phyloP scores from a whole-genome alignment of 1,140 invertebrate genomes.

The Drosophila prosaltans region DNA sequence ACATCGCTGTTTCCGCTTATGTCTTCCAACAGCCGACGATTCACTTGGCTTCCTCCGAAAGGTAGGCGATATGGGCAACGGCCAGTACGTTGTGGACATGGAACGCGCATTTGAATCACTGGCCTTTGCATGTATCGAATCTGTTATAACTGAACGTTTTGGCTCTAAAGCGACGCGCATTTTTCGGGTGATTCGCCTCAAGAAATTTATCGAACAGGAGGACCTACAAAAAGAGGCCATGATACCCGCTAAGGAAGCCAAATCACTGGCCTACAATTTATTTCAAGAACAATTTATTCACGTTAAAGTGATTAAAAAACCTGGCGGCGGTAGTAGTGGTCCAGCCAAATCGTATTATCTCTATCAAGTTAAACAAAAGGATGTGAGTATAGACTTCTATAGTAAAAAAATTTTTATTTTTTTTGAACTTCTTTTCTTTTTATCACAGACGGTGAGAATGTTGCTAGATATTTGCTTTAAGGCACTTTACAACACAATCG shows the following conservation, averaged over 20 bases:
- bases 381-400: conserved; percentile 43
- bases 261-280: conserved; percentile 91
- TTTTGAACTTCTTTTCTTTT: background rate
- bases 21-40: conserved; percentile 87
- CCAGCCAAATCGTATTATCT: conserved; percentile 88
- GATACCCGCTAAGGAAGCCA: conserved; percentile 94
- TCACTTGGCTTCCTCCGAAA: conserved; percentile 88
- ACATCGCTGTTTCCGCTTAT: conserved; percentile 29
- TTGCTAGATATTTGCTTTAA: conserved; percentile 90
- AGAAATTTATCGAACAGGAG: conserved; percentile 93
- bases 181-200: conserved; percentile 91
- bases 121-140: conserved; percentile 88
- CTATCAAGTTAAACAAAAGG: conserved; percentile 87
- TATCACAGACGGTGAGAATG: conserved; percentile 87
- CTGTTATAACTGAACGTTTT: conserved; percentile 91
- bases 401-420: fast-evolving
- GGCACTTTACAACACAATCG: conserved; percentile 88
- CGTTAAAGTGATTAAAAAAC: conserved; percentile 83
- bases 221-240: conserved; percentile 94
- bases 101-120: conserved; percentile 87
- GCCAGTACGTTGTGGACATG: conserved; percentile 89
- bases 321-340: conserved; percentile 82
- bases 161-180: conserved; percentile 93
- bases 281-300: conserved; percentile 92
- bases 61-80: conserved; percentile 90